Conservation (phyloP, 2,113 vertebrate genomes). For the Solea senegalensis region DNA sequence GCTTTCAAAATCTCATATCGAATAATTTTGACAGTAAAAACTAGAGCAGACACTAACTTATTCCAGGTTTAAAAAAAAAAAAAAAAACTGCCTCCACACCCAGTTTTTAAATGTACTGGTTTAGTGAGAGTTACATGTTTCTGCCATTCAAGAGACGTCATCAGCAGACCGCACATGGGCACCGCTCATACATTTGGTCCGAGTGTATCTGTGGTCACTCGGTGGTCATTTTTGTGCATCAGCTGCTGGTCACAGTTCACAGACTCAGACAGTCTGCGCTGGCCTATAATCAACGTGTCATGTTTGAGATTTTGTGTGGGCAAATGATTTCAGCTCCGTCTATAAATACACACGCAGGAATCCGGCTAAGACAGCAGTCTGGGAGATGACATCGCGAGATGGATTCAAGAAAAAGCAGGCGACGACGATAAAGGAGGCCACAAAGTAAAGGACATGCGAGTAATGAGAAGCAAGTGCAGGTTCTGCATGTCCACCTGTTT, state of each 20-base stretch:
- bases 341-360: conserved; percentile 50
- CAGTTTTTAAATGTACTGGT: background rate
- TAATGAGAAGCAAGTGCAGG: conserved; percentile 23
- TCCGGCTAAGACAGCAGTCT: conserved; percentile 19
- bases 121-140: conserved; percentile 12
- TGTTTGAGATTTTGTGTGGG: conserved; percentile 19
- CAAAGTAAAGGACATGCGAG: conserved; percentile 28
- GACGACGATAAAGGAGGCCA: conserved; percentile 27
- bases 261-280: conserved; percentile 47
- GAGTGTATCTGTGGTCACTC: conserved; percentile 26
- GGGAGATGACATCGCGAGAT: conserved; percentile 23
- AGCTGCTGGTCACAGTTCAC: conserved; percentile 53
- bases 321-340: conserved; percentile 26
- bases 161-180: conserved; percentile 19
- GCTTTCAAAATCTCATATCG: background rate
- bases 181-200: conserved; percentile 9
- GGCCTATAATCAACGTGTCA: conserved; percentile 64
- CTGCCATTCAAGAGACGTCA: conserved; percentile 34
- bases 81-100: conserved; percentile 4
- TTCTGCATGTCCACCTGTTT: conserved; percentile 5
- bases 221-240: conserved; percentile 34
- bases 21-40: conserved; percentile 1
- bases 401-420: conserved; percentile 30
- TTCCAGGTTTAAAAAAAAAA: background rate
- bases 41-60: background rate